phyloP scores from a whole-genome alignment of 2,113 vertebrate species.

The Apteryx owenii region DNA sequence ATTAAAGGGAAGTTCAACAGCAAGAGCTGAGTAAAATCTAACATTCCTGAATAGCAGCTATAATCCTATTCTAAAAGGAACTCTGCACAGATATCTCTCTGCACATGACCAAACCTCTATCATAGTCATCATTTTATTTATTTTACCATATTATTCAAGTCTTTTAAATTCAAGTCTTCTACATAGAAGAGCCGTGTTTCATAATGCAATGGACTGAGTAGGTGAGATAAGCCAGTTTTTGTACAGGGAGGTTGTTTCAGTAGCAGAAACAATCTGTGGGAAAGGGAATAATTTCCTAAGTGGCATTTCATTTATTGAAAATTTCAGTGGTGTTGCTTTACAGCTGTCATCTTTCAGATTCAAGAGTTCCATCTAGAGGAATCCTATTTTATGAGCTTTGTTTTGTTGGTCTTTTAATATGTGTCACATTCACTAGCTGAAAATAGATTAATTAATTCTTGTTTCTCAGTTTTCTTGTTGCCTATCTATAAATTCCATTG shows the following conservation, averaged over 20 bases:
- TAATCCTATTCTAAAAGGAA: neutral
- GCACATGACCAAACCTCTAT: neutral
- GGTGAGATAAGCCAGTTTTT: slow-evolving; percentile 21
- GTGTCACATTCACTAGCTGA: neutral
- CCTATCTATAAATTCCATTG: neutral
- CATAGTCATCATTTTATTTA: neutral
- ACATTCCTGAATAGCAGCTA: neutral
- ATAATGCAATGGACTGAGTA: neutral
- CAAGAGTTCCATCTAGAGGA: slow-evolving; percentile 64
- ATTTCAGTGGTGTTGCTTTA: slow-evolving; percentile 19
- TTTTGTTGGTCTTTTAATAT: slow-evolving; percentile 12
- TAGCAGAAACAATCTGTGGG: neutral
- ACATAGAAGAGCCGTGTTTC: neutral
- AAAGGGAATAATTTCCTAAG: slow-evolving; percentile 40
- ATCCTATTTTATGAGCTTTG: slow-evolving; percentile 22
- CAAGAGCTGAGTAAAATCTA: neutral
- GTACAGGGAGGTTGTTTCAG: neutral
- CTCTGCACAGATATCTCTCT: neutral
- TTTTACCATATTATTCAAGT: slow-evolving; percentile 14
- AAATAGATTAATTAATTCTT: neutral
- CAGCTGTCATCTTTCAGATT: slow-evolving; percentile 33
- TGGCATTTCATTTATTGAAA: neutral
- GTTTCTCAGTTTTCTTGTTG: neutral
- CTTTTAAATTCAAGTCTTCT: slow-evolving; percentile 39
- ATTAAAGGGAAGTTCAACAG: neutral